phyloP scores from a whole-genome alignment of 1,140 invertebrate species.

The Nasonia giraulti region DNA sequence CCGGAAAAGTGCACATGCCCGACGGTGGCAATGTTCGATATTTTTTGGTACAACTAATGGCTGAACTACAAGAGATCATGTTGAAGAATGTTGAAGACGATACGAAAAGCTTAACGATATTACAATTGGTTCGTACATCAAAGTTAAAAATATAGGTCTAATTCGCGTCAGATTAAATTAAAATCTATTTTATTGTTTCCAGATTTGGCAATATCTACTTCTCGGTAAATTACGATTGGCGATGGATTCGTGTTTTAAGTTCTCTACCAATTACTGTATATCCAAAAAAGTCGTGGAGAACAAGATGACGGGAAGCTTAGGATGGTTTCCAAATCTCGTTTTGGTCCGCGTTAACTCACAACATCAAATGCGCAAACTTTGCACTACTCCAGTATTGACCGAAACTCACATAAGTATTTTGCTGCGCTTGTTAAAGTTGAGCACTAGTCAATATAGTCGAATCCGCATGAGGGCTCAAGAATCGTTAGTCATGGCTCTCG shows the following conservation, averaged over 20 bases:
- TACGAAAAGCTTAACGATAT: conserved; percentile 79
- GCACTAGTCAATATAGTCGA: conserved; percentile 82
- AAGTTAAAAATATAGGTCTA: background rate
- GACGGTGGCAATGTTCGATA: conserved; percentile 79
- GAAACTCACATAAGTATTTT: conserved; percentile 78
- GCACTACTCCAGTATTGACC: conserved; percentile 68
- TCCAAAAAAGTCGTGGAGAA: conserved; percentile 79
- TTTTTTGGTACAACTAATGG: conserved; percentile 74
- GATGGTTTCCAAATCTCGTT: conserved; percentile 79
- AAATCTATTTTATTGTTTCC: conserved; percentile 32
- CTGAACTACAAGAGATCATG: conserved; percentile 76
- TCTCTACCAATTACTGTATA: conserved; percentile 37
- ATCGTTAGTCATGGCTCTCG: conserved; percentile 73
- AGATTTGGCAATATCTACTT: conserved; percentile 79
- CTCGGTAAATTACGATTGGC: conserved; percentile 74
- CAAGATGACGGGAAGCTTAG: conserved; percentile 77
- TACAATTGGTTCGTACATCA: conserved; percentile 11
- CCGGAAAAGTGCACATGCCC: conserved; percentile 75
- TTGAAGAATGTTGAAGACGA: conserved; percentile 82
- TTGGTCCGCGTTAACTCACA: conserved; percentile 80
- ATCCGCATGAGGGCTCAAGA: conserved; percentile 80
- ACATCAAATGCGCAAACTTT: conserved; percentile 78
- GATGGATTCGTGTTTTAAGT: conserved; percentile 27
- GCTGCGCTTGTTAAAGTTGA: conserved; percentile 78
- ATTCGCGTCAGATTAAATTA: background rate